phyloP scores from a whole-genome alignment of 35 echinoderm and acorn worm genomes.

The Apostichopus japonicus region DNA sequence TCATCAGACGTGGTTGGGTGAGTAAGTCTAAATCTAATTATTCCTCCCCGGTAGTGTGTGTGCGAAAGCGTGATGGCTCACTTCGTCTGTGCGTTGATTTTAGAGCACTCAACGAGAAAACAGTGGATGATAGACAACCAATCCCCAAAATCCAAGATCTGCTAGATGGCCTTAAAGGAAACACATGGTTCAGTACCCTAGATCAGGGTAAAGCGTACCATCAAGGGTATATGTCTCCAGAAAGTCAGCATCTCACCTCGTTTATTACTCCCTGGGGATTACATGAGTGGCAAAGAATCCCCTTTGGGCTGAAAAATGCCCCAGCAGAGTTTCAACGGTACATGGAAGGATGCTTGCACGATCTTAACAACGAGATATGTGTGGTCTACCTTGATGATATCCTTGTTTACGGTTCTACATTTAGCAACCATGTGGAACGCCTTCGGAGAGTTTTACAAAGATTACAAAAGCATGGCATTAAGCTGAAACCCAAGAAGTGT shows the following conservation, averaged over 20 bases:
- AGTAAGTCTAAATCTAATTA: conserved; percentile 38
- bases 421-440: neutral
- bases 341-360: too few relatives aligned
- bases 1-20: conserved; percentile 39
- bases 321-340: too few relatives aligned
- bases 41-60: conserved; percentile 45
- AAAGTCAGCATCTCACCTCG: neutral
- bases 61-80: conserved; percentile 40
- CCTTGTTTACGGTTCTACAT: neutral
- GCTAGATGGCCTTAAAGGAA: conserved; percentile 66
- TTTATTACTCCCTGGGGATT: conserved; percentile 13
- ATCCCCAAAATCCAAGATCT: conserved; percentile 72
- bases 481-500: conserved; percentile 67
- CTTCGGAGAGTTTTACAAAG: conserved; percentile 15
- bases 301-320: too few relatives aligned
- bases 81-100: conserved; percentile 43
- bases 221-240: conserved; percentile 24
- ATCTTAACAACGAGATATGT: too few relatives aligned
- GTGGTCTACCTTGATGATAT: neutral
- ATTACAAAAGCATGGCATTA: conserved; percentile 62
- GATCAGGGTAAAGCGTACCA: conserved; percentile 64
- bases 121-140: conserved; percentile 58
- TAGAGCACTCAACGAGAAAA: conserved; percentile 54
- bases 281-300: conserved; percentile 16
- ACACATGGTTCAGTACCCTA: conserved; percentile 49